phyloP scores from a whole-genome alignment of 2,113 vertebrate genomes.

The Corythornis vintsioides region DNA sequence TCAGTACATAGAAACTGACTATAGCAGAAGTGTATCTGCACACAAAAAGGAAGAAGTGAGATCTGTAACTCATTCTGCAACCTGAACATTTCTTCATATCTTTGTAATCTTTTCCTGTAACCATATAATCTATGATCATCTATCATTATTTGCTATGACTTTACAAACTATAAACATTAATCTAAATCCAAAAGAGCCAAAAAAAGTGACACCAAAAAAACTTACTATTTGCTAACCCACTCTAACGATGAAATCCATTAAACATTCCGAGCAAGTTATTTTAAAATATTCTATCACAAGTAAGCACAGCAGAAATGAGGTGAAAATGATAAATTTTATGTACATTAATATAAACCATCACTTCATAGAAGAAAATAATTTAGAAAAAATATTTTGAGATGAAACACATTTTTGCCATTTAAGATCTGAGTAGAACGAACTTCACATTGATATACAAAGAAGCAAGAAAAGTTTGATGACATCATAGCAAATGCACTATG shows the following conservation, averaged over 20 bases:
- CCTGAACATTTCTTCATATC: background rate
- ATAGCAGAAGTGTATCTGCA: background rate
- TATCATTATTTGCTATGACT: background rate
- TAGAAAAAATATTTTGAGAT: background rate
- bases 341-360: background rate
- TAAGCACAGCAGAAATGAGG: slow-evolving; percentile 3
- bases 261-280: background rate
- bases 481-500: background rate
- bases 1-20: background rate
- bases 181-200: background rate
- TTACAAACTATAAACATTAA: background rate
- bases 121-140: background rate
- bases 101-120: background rate
- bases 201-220: background rate
- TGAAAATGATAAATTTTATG: background rate
- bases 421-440: background rate
- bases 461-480: background rate
- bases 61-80: background rate
- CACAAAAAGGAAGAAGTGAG: background rate
- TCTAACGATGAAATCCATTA: background rate
- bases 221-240: background rate
- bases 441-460: background rate
- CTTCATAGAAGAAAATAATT: background rate
- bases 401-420: slow-evolving; percentile 3
- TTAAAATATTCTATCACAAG: background rate